A percentile compares a stretch with the other conserved stretches of the same genome.
Conservation (phyloP, 53 echinoderm and acorn worm genomes). For the Patiria pectinifera region DNA sequence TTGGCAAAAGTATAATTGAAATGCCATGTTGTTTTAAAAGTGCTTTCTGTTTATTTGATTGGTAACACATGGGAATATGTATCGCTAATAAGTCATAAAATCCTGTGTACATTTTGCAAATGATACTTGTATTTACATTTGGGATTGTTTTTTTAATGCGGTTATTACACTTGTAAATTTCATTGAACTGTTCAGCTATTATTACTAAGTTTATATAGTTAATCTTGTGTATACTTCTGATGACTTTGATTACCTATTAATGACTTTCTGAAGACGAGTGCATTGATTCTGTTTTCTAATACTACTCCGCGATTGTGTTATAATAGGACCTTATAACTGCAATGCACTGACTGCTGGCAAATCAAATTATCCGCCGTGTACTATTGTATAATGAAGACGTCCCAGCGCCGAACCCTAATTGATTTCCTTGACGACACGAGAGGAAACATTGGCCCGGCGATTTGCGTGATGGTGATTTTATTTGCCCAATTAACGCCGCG, state of each 20-base stretch:
- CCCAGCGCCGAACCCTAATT: constrained; percentile 4
- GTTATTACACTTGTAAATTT: background rate
- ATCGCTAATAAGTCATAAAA: background rate
- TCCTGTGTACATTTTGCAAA: background rate
- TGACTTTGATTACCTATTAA: background rate
- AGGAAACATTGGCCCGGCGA: constrained; percentile 1
- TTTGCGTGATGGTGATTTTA: constrained; percentile 43
- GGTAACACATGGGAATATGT: background rate
- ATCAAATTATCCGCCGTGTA: constrained; percentile 13
- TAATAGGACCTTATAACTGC: background rate
- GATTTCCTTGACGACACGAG: background rate
- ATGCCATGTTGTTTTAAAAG: background rate
- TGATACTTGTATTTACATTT: background rate
- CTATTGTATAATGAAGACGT: background rate
- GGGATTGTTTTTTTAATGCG: constrained; percentile 5
- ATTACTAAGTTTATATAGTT: background rate
- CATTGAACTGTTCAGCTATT: background rate
- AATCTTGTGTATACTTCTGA: background rate
- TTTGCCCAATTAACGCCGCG: constrained; percentile 16
- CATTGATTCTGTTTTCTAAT: background rate
- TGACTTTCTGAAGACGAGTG: background rate
- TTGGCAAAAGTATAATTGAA: background rate
- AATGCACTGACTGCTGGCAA: background rate
- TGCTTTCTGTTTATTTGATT: constrained; percentile 4
- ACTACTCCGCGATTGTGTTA: background rate